A percentile compares a stretch with the other conserved stretches of the same genome.
Evolutionary conservation across 2,113 vertebrate genomes (phyloP).

Genomic region (Oryctolagus cuniculus): DNA sequence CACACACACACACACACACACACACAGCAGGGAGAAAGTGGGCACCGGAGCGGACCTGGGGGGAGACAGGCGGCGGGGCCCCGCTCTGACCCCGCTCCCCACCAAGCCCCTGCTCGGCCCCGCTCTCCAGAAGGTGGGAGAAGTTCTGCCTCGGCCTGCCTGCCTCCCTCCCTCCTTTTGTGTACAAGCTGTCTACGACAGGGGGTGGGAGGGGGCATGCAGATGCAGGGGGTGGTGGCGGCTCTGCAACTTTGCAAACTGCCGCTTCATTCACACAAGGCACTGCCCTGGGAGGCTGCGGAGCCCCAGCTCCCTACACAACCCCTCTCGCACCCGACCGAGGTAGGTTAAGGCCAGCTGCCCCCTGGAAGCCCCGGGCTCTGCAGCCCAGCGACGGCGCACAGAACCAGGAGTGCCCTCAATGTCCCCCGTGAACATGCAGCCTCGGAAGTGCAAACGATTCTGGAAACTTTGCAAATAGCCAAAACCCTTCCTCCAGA

Average conservation of each 20-base stretch:
- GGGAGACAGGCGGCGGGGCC: background rate
- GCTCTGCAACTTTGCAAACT: constrained; percentile 80
- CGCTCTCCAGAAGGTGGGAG: constrained; percentile 54
- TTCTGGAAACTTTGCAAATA: constrained; percentile 73
- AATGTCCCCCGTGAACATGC: background rate
- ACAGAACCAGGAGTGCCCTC: background rate
- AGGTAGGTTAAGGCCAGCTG: background rate
- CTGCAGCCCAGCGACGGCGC: background rate
- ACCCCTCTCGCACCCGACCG: background rate
- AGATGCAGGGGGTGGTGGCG: constrained; percentile 71
- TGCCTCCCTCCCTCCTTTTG: constrained; percentile 77
- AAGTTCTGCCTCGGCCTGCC: constrained; percentile 62
- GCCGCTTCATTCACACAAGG: constrained; percentile 83
- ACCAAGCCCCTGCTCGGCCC: background rate
- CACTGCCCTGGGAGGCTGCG: constrained; percentile 63
- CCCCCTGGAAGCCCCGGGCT: background rate
- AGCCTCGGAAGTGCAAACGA: background rate
- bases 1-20: constrained; percentile 45
- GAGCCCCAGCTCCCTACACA: constrained; percentile 13
- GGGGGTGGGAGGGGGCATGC: constrained; percentile 72
- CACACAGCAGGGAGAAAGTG: constrained; percentile 57
- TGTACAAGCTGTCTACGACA: constrained; percentile 78
- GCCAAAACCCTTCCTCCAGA: constrained; percentile 44
- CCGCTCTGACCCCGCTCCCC: background rate
- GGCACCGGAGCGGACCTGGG: constrained; percentile 46